Evolutionary conservation across 1,140 invertebrate species (phyloP), one percentile per base, ranked within the genome.

Genomic region (Drosophila rhopaloa): DNA sequence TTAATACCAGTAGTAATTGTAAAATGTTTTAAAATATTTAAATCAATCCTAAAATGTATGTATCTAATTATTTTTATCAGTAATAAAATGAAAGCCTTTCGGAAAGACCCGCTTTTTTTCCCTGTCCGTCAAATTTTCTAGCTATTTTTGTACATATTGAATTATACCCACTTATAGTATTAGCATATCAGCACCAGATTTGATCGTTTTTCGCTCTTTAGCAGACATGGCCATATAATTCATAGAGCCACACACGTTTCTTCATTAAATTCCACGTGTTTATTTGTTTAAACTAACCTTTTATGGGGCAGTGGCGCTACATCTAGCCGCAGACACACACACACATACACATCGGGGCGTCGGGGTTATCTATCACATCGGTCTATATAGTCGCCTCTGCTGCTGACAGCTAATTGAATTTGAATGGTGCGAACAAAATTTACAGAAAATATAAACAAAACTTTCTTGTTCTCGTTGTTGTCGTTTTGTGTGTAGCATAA

Each of bases 241-340:
- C 72, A 77, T 66, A 73, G 79, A 85, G 76, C 79, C 79, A 77
- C 76, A 81, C 74, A 85, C 78, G 81, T 85, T 85, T 85, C 81
- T 81, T 85, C 68, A 85, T 85, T 78, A 84, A 77, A 84, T 80
- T 85, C 81, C 77, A 85, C 81, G 81, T 85, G 81, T 85, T 85
- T 85, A 85, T 85, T 85, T 85, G 82, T 85, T 85, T 85, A 81
- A 85, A 85, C 68, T 85, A 85, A 85, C 81, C 81, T 85, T 85
- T 85, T 85, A 85, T 56, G 81, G 63, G 53, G 73, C 77, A 81
- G 67, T 85, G 81, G 81, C 81, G 81, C 81, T 85, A 83, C 76
- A 84, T 55, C 46, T 61, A 53, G 73, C 72, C 62, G 70, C 77
- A 75, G 73, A 73, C 79, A 63, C 54, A 63, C 51, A 63, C 51